Conservation (phyloP, 2,797 vertebrate species). For the Neosilurus mollespiculum region DNA sequence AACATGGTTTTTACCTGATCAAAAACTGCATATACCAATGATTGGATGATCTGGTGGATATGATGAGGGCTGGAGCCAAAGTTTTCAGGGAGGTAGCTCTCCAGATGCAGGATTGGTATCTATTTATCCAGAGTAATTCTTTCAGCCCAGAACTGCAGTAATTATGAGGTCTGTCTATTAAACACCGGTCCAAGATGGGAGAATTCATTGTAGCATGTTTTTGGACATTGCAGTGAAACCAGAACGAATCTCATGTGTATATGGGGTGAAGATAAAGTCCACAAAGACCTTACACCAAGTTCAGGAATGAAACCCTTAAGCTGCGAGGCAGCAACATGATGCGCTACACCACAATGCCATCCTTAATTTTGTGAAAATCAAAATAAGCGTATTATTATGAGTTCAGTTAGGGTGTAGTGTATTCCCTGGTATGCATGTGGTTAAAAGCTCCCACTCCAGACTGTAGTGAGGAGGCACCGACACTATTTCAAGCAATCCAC, state of each 20-base stretch:
- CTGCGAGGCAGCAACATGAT: background rate
- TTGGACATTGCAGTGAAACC: background rate
- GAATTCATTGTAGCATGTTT: background rate
- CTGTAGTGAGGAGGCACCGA: constrained; percentile 20
- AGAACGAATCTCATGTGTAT: background rate
- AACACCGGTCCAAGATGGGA: background rate
- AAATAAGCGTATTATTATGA: background rate
- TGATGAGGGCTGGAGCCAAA: too few species aligned
- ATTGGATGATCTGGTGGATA: too few species aligned
- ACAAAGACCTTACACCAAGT: background rate
- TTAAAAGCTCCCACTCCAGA: constrained; percentile 17
- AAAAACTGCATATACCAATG: too few species aligned
- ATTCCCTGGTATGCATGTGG: background rate
- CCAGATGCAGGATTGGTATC: too few species aligned
- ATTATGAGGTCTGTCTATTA: background rate
- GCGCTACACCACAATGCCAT: background rate
- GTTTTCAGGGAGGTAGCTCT: too few species aligned
- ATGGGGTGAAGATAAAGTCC: background rate
- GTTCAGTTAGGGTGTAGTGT: background rate
- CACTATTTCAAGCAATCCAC: constrained; percentile 44
- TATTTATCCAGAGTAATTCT: too few species aligned
- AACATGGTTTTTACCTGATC: too few species aligned
- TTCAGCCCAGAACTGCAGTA: background rate
- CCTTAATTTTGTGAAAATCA: background rate
- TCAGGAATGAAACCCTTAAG: background rate